phyloP scores from a whole-genome alignment of 2,113 vertebrate species.

The Dipodomys merriami region DNA sequence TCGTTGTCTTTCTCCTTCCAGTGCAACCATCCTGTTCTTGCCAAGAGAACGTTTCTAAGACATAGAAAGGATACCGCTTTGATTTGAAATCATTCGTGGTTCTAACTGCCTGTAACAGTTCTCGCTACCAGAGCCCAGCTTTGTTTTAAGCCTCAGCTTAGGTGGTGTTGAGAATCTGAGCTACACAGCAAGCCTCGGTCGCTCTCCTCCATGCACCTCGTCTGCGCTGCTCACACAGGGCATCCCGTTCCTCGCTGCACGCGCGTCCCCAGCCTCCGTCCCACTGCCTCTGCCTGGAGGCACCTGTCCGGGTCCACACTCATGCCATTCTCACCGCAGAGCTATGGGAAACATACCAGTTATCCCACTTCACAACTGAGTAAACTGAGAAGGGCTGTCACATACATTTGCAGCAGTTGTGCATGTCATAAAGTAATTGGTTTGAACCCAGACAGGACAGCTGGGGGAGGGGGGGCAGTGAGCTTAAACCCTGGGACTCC shows the following conservation, averaged over 20 bases:
- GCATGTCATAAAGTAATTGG: not conserved
- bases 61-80: not conserved
- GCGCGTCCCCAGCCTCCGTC: not conserved
- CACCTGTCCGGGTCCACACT: not conserved
- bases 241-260: not conserved
- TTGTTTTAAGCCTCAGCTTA: not conserved
- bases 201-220: not conserved
- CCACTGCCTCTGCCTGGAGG: not conserved
- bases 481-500: not conserved
- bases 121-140: not conserved
- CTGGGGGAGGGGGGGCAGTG: not conserved
- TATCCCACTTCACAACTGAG: constrained; percentile 19
- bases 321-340: not conserved
- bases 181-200: not conserved
- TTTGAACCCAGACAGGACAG: not conserved
- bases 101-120: not conserved
- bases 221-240: not conserved
- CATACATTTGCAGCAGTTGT: not conserved
- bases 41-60: not conserved
- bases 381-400: not conserved
- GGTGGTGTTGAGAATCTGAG: not conserved
- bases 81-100: not conserved
- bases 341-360: not conserved
- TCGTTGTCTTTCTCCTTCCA: not conserved
- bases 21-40: not conserved